Conservation (phyloP, 2,888 invertebrate species). For the Smittia sp. region DNA sequence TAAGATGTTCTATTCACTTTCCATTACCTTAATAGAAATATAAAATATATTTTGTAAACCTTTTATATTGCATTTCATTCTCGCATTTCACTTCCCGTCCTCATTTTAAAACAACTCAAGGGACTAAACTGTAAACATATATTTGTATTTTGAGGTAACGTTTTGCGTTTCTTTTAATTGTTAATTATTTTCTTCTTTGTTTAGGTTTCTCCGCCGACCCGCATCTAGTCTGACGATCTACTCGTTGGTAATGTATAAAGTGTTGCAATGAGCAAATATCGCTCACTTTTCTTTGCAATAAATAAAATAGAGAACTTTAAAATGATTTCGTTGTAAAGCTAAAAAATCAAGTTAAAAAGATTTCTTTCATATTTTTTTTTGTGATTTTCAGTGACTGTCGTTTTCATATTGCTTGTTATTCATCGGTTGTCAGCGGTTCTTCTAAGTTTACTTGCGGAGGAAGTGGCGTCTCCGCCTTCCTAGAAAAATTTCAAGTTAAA, state of each 20-base stretch:
- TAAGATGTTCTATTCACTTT: constrained; percentile 6
- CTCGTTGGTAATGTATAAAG: constrained; percentile 21
- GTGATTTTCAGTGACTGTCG: constrained; percentile 35
- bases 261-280: constrained; percentile 13
- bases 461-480: constrained; percentile 37
- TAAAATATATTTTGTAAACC: constrained; percentile 13
- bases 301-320: constrained; percentile 17
- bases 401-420: constrained; percentile 39
- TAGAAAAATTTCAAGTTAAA: background rate
- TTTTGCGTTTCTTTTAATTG: constrained; percentile 37
- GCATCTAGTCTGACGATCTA: background rate
- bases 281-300: constrained; percentile 22
- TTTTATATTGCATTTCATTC: constrained; percentile 23
- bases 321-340: constrained; percentile 36
- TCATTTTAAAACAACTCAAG: constrained; percentile 14
- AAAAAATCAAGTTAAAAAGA: constrained; percentile 16
- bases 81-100: background rate
- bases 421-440: background rate
- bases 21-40: background rate
- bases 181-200: constrained; percentile 25
- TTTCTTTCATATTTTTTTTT: background rate
- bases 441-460: constrained; percentile 30
- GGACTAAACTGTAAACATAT: constrained; percentile 31
- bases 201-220: background rate
- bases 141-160: constrained; percentile 37